These are phyloP conservation scores for Lasioglossum albipes DNA, from an alignment of 1,140 invertebrate genomes.

Conservation along the genomic window DNA sequence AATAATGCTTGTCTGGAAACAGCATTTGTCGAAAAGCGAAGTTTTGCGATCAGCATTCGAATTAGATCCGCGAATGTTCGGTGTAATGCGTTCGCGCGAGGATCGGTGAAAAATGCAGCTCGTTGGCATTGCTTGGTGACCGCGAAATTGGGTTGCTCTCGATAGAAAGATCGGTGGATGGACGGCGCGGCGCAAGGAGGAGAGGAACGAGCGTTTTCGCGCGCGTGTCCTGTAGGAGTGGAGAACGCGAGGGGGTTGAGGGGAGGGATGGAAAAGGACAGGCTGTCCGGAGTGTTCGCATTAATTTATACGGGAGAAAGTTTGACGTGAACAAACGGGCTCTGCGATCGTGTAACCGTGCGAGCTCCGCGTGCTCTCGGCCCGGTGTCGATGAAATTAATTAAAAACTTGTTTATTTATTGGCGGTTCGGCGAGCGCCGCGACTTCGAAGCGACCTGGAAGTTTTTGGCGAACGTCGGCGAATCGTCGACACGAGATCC, in stretches of 20 bases:
- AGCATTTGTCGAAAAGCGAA: too few species aligned
- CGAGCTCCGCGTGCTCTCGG: neutral
- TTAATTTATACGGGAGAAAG: constrained; percentile 45
- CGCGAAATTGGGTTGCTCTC: constrained; percentile 26
- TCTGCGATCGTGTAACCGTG: constrained; percentile 25
- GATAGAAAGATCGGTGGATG: neutral
- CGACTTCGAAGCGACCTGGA: constrained; percentile 17
- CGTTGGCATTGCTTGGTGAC: neutral
- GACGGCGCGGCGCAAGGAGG: neutral
- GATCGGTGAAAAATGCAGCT: constrained; percentile 31
- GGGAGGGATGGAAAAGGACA: neutral
- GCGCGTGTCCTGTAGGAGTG: too few species aligned
- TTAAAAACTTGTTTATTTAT: constrained; percentile 66
- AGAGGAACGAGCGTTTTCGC: neutral
- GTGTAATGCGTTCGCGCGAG: neutral
- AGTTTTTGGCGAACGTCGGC: constrained; percentile 57
- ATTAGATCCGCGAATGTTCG: neutral
- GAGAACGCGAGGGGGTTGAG: too few species aligned
- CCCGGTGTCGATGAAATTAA: constrained; percentile 60
- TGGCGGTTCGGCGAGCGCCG: constrained; percentile 10
- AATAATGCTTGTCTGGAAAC: too few species aligned
- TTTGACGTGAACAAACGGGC: constrained; percentile 45
- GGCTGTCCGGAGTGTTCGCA: constrained; percentile 10
- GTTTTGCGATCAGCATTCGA: too few species aligned
- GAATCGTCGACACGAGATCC: constrained; percentile 29